Evolutionary conservation across 2,113 vertebrate species (phyloP).

Genomic region (Euleptes europaea): DNA sequence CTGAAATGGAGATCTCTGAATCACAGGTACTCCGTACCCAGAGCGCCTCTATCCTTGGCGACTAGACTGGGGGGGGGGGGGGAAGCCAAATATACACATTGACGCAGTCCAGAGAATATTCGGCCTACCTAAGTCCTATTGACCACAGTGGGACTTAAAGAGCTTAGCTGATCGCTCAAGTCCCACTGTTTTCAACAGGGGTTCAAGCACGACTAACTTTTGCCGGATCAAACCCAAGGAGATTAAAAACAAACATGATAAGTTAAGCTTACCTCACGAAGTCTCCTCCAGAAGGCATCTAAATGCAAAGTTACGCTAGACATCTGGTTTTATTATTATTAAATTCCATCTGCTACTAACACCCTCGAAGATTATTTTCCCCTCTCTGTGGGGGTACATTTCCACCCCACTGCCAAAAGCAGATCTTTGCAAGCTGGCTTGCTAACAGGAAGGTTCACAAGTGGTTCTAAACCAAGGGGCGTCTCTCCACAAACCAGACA

Average conservation of each 20-base stretch:
- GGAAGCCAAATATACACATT: slow-evolving; percentile 11
- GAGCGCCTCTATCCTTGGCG: slow-evolving; percentile 22
- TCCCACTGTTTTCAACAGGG: slow-evolving; percentile 4
- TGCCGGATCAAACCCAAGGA: slow-evolving; percentile 20
- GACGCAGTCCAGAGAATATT: background rate
- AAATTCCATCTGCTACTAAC: background rate
- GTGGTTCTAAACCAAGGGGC: background rate
- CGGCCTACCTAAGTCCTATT: background rate
- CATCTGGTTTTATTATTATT: background rate
- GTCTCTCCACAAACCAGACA: background rate
- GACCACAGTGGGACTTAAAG: background rate
- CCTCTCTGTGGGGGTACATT: background rate
- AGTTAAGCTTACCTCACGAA: background rate
- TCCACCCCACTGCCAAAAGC: background rate
- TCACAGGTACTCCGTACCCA: slow-evolving; percentile 18
- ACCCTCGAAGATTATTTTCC: background rate
- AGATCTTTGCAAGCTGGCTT: background rate
- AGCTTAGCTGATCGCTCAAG: background rate
- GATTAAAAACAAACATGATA: background rate
- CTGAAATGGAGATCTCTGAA: slow-evolving; percentile 39
- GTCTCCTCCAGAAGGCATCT: slow-evolving; percentile 1
- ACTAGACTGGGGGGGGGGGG: slow-evolving; percentile 10
- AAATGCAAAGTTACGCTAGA: background rate
- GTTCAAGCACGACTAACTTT: background rate
- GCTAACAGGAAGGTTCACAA: background rate